phyloP scores from a whole-genome alignment of 2,888 invertebrate species.

The Notodonta dromedarius region DNA sequence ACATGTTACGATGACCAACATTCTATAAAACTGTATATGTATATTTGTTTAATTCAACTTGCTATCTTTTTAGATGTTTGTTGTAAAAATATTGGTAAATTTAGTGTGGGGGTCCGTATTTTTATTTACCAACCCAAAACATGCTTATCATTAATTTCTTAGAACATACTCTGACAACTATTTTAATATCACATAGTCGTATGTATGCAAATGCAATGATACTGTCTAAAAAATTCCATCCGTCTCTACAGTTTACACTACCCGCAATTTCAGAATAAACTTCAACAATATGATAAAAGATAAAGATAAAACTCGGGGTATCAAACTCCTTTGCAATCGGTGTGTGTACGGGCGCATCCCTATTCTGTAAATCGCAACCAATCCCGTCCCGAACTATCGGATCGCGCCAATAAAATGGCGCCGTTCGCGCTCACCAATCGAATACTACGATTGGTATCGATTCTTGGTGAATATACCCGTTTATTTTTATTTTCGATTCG shows the following conservation, averaged over 20 bases:
- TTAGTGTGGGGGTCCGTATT: no score
- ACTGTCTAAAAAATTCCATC: not conserved
- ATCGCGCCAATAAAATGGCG: constrained; percentile 24
- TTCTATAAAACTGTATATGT: no score
- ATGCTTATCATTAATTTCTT: no score
- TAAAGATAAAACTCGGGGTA: not conserved
- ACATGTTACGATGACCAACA: no score
- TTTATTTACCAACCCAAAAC: no score
- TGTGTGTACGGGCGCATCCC: constrained; percentile 18
- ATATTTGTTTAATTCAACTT: no score
- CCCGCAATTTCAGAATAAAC: not conserved
- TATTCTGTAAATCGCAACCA: constrained; percentile 36
- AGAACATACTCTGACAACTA: no score
- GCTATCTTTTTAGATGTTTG: no score
- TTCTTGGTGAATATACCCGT: constrained; percentile 21
- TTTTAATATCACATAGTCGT: no score
- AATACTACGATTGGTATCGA: constrained; percentile 43
- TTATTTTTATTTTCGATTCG: constrained; percentile 28
- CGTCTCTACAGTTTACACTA: not conserved
- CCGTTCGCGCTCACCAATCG: constrained; percentile 24
- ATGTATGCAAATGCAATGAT: no score
- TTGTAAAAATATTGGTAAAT: no score
- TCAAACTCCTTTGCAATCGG: not conserved
- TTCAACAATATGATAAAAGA: not conserved
- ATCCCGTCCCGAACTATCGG: constrained; percentile 29